phyloP scores from a whole-genome alignment of 2,113 vertebrate genomes.

The Bettongia penicillata region DNA sequence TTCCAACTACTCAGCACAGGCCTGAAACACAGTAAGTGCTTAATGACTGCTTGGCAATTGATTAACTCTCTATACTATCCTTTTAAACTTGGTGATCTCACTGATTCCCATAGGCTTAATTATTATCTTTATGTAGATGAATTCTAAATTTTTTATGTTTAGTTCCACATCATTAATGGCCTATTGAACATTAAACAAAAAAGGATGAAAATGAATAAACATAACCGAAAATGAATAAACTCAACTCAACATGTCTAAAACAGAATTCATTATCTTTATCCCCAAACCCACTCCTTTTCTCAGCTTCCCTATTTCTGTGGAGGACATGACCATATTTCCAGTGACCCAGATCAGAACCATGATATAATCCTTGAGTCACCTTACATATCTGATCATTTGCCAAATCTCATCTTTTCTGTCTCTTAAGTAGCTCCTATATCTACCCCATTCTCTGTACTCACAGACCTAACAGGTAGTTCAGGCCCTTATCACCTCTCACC shows the following conservation, averaged over 20 bases:
- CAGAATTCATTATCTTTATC: too few species aligned
- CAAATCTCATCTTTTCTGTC: not conserved
- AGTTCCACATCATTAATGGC: not conserved
- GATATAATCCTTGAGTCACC: not conserved
- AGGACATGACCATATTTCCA: not conserved
- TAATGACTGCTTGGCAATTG: not conserved
- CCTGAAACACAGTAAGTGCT: fast-evolving
- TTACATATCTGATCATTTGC: not conserved
- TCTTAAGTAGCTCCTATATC: not conserved
- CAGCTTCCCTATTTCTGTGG: not conserved
- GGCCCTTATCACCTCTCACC: not conserved
- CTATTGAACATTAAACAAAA: not conserved
- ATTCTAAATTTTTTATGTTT: not conserved
- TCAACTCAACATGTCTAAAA: not conserved
- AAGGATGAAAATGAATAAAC: not conserved
- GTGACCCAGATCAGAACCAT: not conserved
- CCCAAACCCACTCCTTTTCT: not conserved
- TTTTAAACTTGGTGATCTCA: not conserved
- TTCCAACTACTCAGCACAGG: not conserved
- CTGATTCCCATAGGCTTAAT: not conserved
- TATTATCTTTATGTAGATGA: not conserved
- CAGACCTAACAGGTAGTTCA: not conserved
- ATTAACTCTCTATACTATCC: not conserved
- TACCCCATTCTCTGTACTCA: not conserved
- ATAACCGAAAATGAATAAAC: not conserved